Base-by-base conservation (phyloP, 2,888 invertebrate genomes). In the Sinhomidia bicolor region DNA sequence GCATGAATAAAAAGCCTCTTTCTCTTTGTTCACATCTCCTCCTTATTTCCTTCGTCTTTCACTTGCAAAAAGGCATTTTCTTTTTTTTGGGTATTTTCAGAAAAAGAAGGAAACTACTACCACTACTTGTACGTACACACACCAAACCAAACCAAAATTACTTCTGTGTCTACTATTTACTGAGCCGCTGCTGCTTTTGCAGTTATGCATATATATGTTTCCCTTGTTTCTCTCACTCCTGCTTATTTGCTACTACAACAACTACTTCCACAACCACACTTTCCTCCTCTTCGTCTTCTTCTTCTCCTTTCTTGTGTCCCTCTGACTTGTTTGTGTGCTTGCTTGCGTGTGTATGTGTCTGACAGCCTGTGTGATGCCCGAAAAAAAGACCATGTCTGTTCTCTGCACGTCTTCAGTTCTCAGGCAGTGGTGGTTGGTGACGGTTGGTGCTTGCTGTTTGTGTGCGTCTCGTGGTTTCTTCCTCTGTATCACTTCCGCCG, bases 311-410 rank as follows among this genome's bases (percentile, higher is more conserved):
- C 20, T 4, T 71, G 29, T 71, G 71, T 71, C 44, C 71, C 71
- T 71, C 71, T 71, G 41, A 71, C 71, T 65, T 26, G 57, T 26
- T 44, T 71, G 41, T 71, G 41, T 71, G 71, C 71, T 71, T 71
- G 71, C 44, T n/a, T n/a, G n/a, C n/a, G n/a, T n/a, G n/a, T n/a
- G 71, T 71, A 41, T 71, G 71, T 71, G 71, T 41, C 71, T 71
- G 71, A 71, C 71, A 71, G 71, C 7, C 71, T 71, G 41, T 71
- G 41, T 71, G 62, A 36, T 71, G 71, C 36, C 36, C 20, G 71
- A n/a, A 71, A 44, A 71, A 71, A 71, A 71, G 71, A 71, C 71
- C 71, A 41, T 71, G 71, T 71, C 71, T 71, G 71, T 44, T 71
- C 44, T 17, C 20, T 41, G 71, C 71, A 71, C 71, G 71, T 71